Evolutionary conservation across 2,888 invertebrate genomes (phyloP).

Genomic region (Mimumesa dahlbomi): DNA sequence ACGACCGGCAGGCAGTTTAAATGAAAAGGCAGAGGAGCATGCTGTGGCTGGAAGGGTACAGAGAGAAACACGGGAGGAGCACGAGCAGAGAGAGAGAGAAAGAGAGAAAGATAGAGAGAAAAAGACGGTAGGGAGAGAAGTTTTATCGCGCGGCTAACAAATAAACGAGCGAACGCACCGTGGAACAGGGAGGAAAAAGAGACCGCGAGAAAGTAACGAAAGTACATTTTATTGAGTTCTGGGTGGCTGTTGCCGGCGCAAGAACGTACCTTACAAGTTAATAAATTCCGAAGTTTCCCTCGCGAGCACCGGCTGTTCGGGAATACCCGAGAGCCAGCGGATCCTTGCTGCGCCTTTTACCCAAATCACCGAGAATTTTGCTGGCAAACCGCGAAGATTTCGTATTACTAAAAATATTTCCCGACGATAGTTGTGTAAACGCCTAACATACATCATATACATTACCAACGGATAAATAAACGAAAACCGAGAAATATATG

Average conservation of each 20-base stretch:
- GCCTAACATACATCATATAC: no score
- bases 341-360: conserved; percentile 18
- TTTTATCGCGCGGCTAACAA: conserved; percentile 58
- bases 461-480: no score
- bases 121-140: conserved; percentile 22
- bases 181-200: conserved; percentile 33
- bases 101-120: conserved; percentile 5
- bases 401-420: background rate
- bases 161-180: conserved; percentile 51
- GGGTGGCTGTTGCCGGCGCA: conserved; percentile 47
- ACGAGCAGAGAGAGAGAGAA: background rate
- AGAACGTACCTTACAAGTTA: conserved; percentile 63
- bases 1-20: conserved; percentile 54
- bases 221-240: conserved; percentile 60
- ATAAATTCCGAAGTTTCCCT: conserved; percentile 61
- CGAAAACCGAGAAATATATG: no score
- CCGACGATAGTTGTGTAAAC: no score
- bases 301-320: conserved; percentile 15
- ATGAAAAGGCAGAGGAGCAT: conserved; percentile 43
- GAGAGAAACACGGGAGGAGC: conserved; percentile 8
- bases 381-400: conserved; percentile 22
- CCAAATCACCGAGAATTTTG: background rate
- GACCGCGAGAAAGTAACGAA: conserved; percentile 62
- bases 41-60: background rate
- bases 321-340: conserved; percentile 18